Evolutionary conservation across 2,113 vertebrate genomes (phyloP).

Genomic region (Daboia siamensis): DNA sequence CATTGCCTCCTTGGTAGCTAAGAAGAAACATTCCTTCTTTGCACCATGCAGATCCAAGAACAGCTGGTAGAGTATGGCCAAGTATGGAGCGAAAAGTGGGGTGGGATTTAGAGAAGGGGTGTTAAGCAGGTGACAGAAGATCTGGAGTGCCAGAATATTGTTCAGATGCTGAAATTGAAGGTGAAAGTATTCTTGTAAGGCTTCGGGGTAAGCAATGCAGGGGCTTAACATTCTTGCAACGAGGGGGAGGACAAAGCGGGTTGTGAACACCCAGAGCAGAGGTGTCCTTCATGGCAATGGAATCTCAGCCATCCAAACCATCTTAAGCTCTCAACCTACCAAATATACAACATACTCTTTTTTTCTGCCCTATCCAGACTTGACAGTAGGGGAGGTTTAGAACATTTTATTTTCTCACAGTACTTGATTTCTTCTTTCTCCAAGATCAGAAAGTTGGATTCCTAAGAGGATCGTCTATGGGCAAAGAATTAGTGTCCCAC

Average conservation of each 20-base stretch:
- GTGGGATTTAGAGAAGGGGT: background rate
- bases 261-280: constrained; percentile 54
- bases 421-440: background rate
- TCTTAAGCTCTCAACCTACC: constrained; percentile 41
- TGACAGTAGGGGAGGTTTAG: background rate
- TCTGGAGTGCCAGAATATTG: constrained; percentile 11
- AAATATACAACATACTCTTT: background rate
- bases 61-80: background rate
- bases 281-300: constrained; percentile 52
- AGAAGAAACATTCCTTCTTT: background rate
- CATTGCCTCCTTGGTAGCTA: background rate
- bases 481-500: background rate
- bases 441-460: background rate
- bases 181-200: constrained; percentile 44
- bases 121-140: constrained; percentile 16
- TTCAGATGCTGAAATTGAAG: background rate
- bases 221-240: constrained; percentile 64
- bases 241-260: constrained; percentile 31
- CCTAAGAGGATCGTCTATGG: background rate
- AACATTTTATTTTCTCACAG: background rate
- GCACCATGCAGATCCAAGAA: too few species aligned
- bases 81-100: background rate
- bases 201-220: constrained; percentile 21
- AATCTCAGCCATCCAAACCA: constrained; percentile 67
- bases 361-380: background rate